Evolutionary conservation across 2,113 vertebrate species (phyloP).

Genomic region (Anhinga anhinga): DNA sequence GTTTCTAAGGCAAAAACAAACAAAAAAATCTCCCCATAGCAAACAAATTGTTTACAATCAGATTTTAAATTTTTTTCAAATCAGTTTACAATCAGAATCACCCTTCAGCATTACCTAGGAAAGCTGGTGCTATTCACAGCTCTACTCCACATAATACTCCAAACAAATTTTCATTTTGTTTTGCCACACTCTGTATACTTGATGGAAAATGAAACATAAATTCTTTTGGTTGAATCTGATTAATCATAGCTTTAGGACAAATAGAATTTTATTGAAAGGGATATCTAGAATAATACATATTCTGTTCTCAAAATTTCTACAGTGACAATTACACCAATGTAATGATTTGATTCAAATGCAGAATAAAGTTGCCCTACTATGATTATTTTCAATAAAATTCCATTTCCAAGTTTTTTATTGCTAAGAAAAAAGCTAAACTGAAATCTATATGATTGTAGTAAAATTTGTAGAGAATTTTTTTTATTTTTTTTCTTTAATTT

Average conservation of each 20-base stretch:
- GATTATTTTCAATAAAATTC: background rate
- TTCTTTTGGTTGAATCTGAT: background rate
- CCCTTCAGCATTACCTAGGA: background rate
- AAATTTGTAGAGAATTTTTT: background rate
- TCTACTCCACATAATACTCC: background rate
- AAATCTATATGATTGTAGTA: background rate
- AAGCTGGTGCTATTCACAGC: background rate
- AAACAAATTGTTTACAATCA: slow-evolving; percentile 25
- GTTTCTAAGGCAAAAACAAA: background rate
- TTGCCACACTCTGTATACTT: background rate
- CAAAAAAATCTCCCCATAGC: background rate
- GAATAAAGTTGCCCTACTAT: background rate
- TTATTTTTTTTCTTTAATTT: background rate
- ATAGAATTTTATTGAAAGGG: background rate
- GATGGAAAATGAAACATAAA: background rate
- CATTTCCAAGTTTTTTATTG: background rate
- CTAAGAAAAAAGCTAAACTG: background rate
- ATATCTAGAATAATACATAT: background rate
- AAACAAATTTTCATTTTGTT: background rate
- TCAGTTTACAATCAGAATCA: background rate
- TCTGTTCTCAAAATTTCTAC: background rate
- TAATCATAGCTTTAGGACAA: background rate
- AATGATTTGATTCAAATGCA: background rate
- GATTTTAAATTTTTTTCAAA: background rate
- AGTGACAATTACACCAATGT: background rate